Evolutionary conservation across 2,797 vertebrate genomes (phyloP), one percentile per base, ranked within the genome.

Genomic region (Lycodopsis pacificus): DNA sequence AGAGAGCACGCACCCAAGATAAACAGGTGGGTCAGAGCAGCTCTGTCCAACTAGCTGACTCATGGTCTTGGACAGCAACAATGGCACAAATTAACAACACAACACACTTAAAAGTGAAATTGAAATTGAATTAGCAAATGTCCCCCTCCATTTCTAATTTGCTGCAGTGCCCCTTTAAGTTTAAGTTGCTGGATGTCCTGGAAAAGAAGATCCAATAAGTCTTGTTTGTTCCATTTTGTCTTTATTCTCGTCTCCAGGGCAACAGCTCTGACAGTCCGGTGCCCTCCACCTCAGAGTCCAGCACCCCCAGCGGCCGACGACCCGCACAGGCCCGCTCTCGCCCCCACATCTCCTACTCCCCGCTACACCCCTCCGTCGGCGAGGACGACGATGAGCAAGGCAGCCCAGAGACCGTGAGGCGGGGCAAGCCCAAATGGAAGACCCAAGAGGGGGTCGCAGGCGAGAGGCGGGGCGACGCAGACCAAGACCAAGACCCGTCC

Each of bases 221-320:
- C 22, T 32, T 15, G 25, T 53, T 62, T 67, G 4, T 54, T 8
- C 0, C 7, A 8, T n/a, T 7, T n/a, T 38, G 11, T 49, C 51
- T 74, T 73, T 65, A 4, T 73, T 77, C 56, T 2, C 32, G 22
- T 85, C 56, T 81, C 46, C 90, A 99, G 98, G 97, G 97, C 66
- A 97, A 97, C 51, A 98, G 97, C 75, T 99, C 98, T 12, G 98
- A 99, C 90, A 99, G 97, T 85, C 98, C 98, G 12, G 97, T 98
- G 76, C 98, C 98, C 15, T 99, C 98, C 87, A 93, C 97, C 51
- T 98, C 97, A 15, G 98, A 98, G 94, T 98, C 97, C 94, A 99
- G 97, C 95, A 98, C 98, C 1, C 98, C 98, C 71, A 96, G 96
- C 22, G 96, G 95, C 64, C 96, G 95, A 15, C 95, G 97, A 40